Conservation (phyloP, 2,888 invertebrate genomes). For the Sclerodermus sp. region DNA sequence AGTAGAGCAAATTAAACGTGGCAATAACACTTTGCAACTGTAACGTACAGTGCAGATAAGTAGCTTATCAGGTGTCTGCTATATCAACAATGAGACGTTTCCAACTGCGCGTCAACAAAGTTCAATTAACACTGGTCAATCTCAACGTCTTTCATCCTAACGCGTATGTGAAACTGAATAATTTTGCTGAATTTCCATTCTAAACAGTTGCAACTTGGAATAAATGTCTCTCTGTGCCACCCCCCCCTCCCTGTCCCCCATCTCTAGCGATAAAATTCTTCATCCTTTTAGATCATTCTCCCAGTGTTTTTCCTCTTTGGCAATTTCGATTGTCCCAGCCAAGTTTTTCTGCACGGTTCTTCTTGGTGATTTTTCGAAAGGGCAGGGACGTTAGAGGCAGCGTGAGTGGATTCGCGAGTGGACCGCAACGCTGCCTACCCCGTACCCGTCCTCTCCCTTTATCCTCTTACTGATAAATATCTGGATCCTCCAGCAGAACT, state of each 20-base stretch:
- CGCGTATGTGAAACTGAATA: no score
- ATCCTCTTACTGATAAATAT: slow-evolving; percentile 45
- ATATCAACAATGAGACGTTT: slow-evolving; percentile 5
- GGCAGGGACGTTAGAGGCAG: slow-evolving; percentile 2
- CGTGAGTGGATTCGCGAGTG: neutral
- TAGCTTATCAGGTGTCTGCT: slow-evolving; percentile 15
- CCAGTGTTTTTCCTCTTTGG: slow-evolving; percentile 8
- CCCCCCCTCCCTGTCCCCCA: no score
- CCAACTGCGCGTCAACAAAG: neutral
- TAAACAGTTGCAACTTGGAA: no score
- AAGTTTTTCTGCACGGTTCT: neutral
- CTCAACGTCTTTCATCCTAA: no score
- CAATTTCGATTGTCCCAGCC: slow-evolving; percentile 9
- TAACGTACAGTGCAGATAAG: slow-evolving; percentile 5
- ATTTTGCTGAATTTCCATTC: no score
- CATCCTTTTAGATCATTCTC: slow-evolving; percentile 7
- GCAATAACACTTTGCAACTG: slow-evolving; percentile 10
- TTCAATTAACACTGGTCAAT: neutral
- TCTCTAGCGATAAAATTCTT: neutral
- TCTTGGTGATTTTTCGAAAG: neutral
- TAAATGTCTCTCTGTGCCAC: no score
- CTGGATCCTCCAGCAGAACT: slow-evolving; percentile 47
- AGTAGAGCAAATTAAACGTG: slow-evolving; percentile 12
- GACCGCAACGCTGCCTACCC: slow-evolving; percentile 7
- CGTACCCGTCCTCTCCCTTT: slow-evolving; percentile 3